Evolutionary conservation across 2,888 invertebrate genomes (phyloP).

Genomic region (Eupithecia subfuscata): DNA sequence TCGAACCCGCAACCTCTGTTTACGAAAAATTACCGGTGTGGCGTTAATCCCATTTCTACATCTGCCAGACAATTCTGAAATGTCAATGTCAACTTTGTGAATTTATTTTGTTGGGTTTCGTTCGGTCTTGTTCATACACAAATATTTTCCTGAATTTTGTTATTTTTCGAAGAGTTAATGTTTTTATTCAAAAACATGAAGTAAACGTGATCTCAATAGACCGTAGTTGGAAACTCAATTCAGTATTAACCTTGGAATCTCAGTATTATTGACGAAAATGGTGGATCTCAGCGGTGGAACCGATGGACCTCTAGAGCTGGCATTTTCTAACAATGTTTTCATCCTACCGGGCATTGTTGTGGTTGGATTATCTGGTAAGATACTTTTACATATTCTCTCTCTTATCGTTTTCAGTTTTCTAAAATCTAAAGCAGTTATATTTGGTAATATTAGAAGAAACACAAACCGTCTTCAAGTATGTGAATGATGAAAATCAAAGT

Average conservation of each 20-base stretch:
- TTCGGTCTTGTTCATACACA: neutral
- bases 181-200: slow-evolving; percentile 25
- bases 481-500: neutral
- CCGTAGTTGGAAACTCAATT: slow-evolving; percentile 12
- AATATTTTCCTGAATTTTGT: neutral
- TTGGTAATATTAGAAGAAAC: neutral
- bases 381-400: neutral
- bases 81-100: slow-evolving; percentile 15
- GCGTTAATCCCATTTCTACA: neutral
- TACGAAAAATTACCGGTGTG: neutral
- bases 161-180: neutral
- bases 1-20: neutral
- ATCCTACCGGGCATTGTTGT: slow-evolving; percentile 93
- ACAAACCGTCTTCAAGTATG: neutral
- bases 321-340: slow-evolving; percentile 94
- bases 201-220: slow-evolving; percentile 19
- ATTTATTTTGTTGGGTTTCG: neutral
- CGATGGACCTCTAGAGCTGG: slow-evolving; percentile 92
- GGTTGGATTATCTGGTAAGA: slow-evolving; percentile 90
- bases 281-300: slow-evolving; percentile 92
- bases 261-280: slow-evolving; percentile 84
- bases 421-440: neutral
- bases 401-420: neutral
- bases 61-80: neutral
- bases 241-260: slow-evolving; percentile 58